Percentiles rank a stretch among this genome's conserved stretches.
These are phyloP conservation scores for Sitobion miscanthi DNA, from an alignment of 1,140 invertebrate genomes.

Conservation along the genomic window DNA sequence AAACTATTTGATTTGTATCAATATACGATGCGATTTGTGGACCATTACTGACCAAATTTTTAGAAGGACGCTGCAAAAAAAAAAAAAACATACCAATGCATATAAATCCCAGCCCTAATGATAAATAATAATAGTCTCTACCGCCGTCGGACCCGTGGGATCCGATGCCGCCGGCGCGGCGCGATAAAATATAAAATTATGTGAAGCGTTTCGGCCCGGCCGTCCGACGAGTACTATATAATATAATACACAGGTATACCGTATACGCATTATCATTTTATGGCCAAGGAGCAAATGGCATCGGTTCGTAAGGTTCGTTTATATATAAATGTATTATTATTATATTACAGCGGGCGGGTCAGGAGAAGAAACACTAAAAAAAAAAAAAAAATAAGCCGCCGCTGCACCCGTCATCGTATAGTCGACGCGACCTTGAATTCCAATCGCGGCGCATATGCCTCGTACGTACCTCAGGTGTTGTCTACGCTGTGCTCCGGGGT, in stretches of 20 bases:
- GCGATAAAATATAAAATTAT: constrained; percentile 1
- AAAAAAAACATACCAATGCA: background rate
- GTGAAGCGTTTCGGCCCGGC: background rate
- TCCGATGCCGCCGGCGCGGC: background rate
- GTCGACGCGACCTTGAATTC: background rate
- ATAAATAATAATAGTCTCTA: background rate
- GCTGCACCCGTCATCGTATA: background rate
- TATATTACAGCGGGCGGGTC: background rate
- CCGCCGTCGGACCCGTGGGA: background rate
- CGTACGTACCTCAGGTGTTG: background rate
- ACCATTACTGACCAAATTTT: background rate
- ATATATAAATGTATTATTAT: background rate
- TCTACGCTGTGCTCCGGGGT: background rate
- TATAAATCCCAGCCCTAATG: background rate
- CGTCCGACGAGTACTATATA: background rate
- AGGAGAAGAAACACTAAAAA: background rate
- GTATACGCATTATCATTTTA: constrained; percentile 12
- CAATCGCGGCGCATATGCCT: background rate
- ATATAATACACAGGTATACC: background rate
- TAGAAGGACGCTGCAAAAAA: background rate
- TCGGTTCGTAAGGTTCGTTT: background rate
- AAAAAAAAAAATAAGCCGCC: background rate
- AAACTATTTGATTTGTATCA: background rate
- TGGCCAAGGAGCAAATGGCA: constrained; percentile 5
- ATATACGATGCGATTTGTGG: background rate